Conservation (phyloP, 2,888 invertebrate genomes). For the Cosmorhoe ocellata region DNA sequence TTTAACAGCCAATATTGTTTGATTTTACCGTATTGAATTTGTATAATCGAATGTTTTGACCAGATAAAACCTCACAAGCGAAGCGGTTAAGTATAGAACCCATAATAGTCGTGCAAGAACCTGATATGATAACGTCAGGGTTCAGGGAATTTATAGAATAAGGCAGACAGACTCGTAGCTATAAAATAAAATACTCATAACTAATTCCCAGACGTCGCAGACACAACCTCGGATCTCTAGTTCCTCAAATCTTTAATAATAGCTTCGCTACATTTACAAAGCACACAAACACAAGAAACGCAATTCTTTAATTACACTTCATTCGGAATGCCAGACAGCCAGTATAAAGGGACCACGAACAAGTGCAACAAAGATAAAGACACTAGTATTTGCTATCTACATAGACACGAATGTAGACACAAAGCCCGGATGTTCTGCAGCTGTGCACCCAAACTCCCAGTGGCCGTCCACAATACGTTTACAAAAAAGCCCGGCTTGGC, state of each 20-base stretch:
- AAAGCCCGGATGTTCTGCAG: conserved; percentile 65
- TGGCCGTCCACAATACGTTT: conserved; percentile 27
- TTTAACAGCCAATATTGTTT: conserved; percentile 16
- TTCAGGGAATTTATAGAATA: too few relatives aligned
- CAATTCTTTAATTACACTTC: conserved; percentile 10
- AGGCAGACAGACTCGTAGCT: too few relatives aligned
- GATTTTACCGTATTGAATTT: conserved; percentile 16
- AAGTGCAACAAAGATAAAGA: conserved; percentile 28
- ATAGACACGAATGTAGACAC: conserved; percentile 30
- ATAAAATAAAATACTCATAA: too few relatives aligned
- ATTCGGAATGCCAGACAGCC: conserved; percentile 8
- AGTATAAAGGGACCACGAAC: conserved; percentile 1
- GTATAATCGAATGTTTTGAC: conserved; percentile 5
- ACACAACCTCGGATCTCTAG: too few relatives aligned
- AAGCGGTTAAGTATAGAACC: background rate
- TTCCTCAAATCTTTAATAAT: too few relatives aligned
- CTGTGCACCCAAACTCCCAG: conserved; percentile 56
- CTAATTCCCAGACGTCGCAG: too few relatives aligned
- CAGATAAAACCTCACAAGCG: background rate
- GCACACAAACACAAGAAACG: background rate
- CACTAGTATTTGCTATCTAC: conserved; percentile 34
- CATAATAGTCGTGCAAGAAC: background rate
- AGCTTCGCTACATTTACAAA: background rate
- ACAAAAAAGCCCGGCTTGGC: conserved; percentile 19
- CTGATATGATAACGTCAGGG: too few relatives aligned